Conservation (phyloP, 2,888 invertebrate species). For the Tetropium fuscum region DNA sequence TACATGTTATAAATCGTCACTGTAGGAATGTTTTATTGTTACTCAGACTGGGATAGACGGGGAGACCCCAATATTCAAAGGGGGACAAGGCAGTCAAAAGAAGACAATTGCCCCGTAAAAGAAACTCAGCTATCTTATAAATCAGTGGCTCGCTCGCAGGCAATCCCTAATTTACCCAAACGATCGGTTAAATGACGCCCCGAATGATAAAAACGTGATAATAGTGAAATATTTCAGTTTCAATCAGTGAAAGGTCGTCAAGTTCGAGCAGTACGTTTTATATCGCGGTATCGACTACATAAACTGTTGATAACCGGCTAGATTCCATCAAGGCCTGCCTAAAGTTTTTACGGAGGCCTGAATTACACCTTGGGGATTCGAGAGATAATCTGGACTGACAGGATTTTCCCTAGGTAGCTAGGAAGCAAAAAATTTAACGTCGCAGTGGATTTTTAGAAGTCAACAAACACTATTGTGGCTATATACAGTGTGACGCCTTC, state of each 20-base stretch:
- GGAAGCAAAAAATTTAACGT: no score
- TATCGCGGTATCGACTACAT: slow-evolving; percentile 23
- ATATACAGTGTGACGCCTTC: no score
- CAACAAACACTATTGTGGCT: no score
- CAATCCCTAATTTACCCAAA: slow-evolving; percentile 42
- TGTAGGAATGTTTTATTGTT: slow-evolving; percentile 14
- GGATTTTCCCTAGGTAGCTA: no score
- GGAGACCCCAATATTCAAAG: slow-evolving; percentile 49
- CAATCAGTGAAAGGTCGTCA: slow-evolving; percentile 22
- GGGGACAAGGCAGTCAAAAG: slow-evolving; percentile 49
- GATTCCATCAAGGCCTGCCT: neutral
- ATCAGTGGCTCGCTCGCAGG: slow-evolving; percentile 34
- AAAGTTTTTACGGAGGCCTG: slow-evolving; percentile 6
- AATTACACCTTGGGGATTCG: slow-evolving; percentile 13
- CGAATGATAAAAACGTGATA: slow-evolving; percentile 54
- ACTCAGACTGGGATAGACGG: slow-evolving; percentile 23
- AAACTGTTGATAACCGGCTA: slow-evolving; percentile 17
- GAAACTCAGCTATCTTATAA: slow-evolving; percentile 55
- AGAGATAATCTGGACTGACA: slow-evolving; percentile 5
- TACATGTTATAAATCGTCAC: slow-evolving; percentile 24
- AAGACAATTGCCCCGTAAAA: slow-evolving; percentile 53
- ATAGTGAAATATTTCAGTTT: slow-evolving; percentile 51
- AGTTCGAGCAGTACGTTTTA: slow-evolving; percentile 23
- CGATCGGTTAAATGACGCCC: slow-evolving; percentile 51
- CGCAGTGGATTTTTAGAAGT: no score